Evolutionary conservation across 2,113 vertebrate genomes (phyloP).

Genomic region (Odontophorus gujanensis): DNA sequence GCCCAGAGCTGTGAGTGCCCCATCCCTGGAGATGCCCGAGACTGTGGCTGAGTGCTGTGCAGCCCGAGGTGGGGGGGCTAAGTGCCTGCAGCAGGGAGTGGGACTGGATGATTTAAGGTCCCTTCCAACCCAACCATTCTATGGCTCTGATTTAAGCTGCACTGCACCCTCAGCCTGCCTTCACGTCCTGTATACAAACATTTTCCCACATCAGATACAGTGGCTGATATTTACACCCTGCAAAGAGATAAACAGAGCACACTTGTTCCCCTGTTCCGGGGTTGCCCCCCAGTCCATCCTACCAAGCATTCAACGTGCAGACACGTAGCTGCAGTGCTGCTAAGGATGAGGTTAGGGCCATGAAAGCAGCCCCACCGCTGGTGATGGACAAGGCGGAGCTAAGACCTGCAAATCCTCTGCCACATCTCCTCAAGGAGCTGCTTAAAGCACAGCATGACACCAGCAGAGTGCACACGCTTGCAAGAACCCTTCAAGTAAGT

Average conservation of each 20-base stretch:
- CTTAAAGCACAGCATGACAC: slow-evolving; percentile 26
- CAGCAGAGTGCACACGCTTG: slow-evolving; percentile 17
- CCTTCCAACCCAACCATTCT: too few relatives aligned
- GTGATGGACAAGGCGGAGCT: background rate
- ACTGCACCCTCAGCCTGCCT: background rate
- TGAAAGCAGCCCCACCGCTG: rapidly evolving
- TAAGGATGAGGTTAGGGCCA: background rate
- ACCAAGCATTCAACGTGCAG: background rate
- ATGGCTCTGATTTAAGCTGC: too few relatives aligned
- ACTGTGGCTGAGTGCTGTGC: too few relatives aligned
- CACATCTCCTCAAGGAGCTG: background rate
- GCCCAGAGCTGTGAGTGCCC: too few relatives aligned
- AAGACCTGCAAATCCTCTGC: background rate
- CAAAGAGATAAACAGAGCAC: background rate
- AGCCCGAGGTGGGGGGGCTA: too few relatives aligned
- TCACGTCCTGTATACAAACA: rapidly evolving
- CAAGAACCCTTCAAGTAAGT: slow-evolving; percentile 38
- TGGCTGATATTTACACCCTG: background rate
- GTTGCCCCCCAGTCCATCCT: background rate
- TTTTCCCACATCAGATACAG: background rate
- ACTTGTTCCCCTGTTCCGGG: background rate
- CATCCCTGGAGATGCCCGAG: too few relatives aligned
- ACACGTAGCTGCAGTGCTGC: background rate
- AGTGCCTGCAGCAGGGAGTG: too few relatives aligned
- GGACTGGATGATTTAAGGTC: too few relatives aligned